phyloP scores from a whole-genome alignment of 2,888 invertebrate genomes.

The Synanthedon myopaeformis region DNA sequence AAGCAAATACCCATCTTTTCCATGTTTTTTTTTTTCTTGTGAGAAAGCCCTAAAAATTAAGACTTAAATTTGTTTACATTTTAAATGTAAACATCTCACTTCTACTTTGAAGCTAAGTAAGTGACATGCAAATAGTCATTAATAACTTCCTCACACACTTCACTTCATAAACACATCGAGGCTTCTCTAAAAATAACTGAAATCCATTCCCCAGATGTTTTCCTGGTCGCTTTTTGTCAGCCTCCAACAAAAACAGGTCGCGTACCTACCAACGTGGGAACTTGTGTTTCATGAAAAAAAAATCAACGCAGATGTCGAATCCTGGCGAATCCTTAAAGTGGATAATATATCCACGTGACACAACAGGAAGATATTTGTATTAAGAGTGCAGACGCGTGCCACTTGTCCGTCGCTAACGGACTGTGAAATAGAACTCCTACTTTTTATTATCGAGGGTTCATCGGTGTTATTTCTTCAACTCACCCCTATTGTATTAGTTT shows the following conservation, averaged over 20 bases:
- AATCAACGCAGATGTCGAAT: conserved; percentile 34
- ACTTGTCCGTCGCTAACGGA: conserved; percentile 40
- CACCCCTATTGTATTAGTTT: too few relatives aligned
- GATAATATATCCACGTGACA: conserved; percentile 42
- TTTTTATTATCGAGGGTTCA: conserved; percentile 21
- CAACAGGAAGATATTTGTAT: conserved; percentile 47
- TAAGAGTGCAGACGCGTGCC: conserved; percentile 42
- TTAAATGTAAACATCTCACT: too few relatives aligned
- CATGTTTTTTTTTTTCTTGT: too few relatives aligned
- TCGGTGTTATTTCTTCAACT: conserved; percentile 1
- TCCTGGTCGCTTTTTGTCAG: conserved; percentile 42
- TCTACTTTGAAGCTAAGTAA: too few relatives aligned
- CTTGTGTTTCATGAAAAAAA: conserved; percentile 25
- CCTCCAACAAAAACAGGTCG: conserved; percentile 35
- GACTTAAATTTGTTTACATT: too few relatives aligned
- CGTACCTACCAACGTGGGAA: conserved; percentile 53
- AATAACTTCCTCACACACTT: conserved; percentile 42
- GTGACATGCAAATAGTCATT: conserved; percentile 14
- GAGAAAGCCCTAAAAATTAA: too few relatives aligned
- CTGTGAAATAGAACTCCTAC: conserved; percentile 47
- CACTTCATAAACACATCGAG: conserved; percentile 35
- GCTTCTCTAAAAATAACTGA: conserved; percentile 41
- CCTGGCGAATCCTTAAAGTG: conserved; percentile 24
- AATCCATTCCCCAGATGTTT: conserved; percentile 51
- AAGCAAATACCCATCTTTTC: too few relatives aligned